These are phyloP conservation scores for Amphiprion ocellaris DNA, from an alignment of 2,113 vertebrate genomes.

Conservation along the genomic window DNA sequence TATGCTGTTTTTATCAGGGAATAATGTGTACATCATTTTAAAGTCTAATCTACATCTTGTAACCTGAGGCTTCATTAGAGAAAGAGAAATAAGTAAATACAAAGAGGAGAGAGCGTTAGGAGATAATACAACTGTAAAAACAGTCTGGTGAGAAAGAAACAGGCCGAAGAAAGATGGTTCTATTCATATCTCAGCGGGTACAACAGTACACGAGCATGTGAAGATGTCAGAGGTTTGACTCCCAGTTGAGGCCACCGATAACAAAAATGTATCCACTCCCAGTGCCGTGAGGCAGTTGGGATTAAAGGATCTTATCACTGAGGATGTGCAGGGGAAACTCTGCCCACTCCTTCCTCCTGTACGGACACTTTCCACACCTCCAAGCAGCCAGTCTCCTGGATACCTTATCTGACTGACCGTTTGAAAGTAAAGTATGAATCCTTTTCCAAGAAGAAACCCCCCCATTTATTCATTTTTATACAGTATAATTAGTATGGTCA, in stretches of 20 bases:
- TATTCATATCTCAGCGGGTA: neutral
- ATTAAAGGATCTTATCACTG: constrained; percentile 75
- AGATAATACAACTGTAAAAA: neutral
- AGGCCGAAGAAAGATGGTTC: neutral
- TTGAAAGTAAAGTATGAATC: constrained; percentile 44
- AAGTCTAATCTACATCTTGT: neutral
- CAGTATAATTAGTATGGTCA: neutral
- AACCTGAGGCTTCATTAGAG: neutral
- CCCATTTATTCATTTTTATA: constrained; percentile 11
- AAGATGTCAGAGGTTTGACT: constrained; percentile 20
- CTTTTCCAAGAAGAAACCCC: constrained; percentile 33
- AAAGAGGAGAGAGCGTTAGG: too few relatives aligned
- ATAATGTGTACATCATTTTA: neutral
- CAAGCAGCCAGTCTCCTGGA: constrained; percentile 47
- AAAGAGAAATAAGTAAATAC: neutral
- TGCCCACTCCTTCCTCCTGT: constrained; percentile 74
- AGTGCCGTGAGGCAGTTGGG: constrained; percentile 33
- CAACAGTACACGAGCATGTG: neutral
- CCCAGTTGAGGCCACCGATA: constrained; percentile 28
- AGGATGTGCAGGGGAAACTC: constrained; percentile 78
- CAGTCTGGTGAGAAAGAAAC: neutral
- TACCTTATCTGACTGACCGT: constrained; percentile 56
- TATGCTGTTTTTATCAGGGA: constrained; percentile 6
- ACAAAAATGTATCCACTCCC: constrained; percentile 49
- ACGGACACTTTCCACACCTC: constrained; percentile 67